Evolutionary conservation across 1,140 invertebrate species (phyloP).

Genomic region (Scaptomyza montana): DNA sequence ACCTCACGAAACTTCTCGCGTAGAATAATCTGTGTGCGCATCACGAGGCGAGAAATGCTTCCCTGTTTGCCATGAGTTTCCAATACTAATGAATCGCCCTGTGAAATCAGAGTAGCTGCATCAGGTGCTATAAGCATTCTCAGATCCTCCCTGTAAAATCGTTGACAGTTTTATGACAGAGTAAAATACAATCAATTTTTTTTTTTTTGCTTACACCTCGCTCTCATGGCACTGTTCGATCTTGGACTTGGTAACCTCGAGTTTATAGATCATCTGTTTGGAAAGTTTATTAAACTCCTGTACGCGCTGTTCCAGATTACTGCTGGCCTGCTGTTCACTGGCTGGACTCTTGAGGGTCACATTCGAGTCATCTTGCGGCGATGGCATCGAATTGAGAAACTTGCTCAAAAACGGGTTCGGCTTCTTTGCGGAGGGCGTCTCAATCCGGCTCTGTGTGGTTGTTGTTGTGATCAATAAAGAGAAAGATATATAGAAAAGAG

Average conservation of each 20-base stretch:
- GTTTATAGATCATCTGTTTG: slow-evolving; percentile 87
- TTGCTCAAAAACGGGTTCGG: slow-evolving; percentile 71
- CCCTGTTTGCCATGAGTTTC: slow-evolving; percentile 85
- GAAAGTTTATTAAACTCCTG: slow-evolving; percentile 86
- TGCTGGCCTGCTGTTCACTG: slow-evolving; percentile 32
- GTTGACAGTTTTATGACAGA: not conserved
- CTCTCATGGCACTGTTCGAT: slow-evolving; percentile 87
- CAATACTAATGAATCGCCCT: slow-evolving; percentile 90
- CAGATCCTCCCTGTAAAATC: slow-evolving; percentile 67
- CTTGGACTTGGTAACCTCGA: slow-evolving; percentile 88
- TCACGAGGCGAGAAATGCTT: slow-evolving; percentile 73
- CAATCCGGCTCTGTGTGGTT: slow-evolving; percentile 75
- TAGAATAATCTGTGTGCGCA: slow-evolving; percentile 77
- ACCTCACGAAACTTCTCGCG: slow-evolving; percentile 81
- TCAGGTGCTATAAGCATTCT: slow-evolving; percentile 87
- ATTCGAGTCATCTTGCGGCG: slow-evolving; percentile 71
- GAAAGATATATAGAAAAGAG: slow-evolving; percentile 1
- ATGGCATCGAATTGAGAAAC: slow-evolving; percentile 64
- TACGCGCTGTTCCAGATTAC: slow-evolving; percentile 68
- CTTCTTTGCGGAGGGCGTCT: slow-evolving; percentile 75
- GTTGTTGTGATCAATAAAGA: not conserved
- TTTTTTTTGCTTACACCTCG: slow-evolving; percentile 84
- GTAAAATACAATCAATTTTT: not conserved
- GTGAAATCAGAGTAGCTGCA: slow-evolving; percentile 90
- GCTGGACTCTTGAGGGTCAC: slow-evolving; percentile 69